These are phyloP conservation scores for Drosophila miranda DNA, from an alignment of 1,140 invertebrate genomes.

Conservation along the genomic window DNA sequence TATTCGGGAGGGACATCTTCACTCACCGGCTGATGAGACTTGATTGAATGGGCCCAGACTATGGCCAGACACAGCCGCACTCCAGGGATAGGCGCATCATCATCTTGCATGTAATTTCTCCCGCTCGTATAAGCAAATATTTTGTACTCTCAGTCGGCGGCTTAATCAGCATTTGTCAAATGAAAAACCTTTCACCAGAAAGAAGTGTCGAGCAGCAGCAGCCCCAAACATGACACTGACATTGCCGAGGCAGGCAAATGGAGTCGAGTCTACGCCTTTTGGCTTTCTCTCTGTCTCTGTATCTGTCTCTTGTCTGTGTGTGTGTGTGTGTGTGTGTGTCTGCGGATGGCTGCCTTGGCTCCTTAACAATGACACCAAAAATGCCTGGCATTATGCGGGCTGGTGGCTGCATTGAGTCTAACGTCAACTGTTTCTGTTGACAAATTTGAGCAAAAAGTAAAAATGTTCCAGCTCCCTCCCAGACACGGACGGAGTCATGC, in stretches of 20 bases:
- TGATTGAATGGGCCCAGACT: constrained; percentile 60
- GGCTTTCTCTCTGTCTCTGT: constrained; percentile 26
- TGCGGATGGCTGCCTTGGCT: constrained; percentile 25
- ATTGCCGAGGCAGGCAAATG: constrained; percentile 49
- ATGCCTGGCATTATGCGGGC: constrained; percentile 59
- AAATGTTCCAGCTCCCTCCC: constrained; percentile 27
- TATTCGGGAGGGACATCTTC: constrained; percentile 36
- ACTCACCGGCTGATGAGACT: constrained; percentile 8
- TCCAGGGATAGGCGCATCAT: constrained; percentile 7
- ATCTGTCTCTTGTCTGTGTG: constrained; percentile 7
- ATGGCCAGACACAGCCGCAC: constrained; percentile 31
- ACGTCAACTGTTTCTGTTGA: constrained; percentile 70
- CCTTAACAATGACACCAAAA: constrained; percentile 59
- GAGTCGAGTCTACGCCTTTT: constrained; percentile 45
- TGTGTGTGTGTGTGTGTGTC: constrained; percentile 3
- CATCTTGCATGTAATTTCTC: neutral
- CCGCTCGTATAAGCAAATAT: constrained; percentile 24
- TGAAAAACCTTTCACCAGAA: constrained; percentile 50
- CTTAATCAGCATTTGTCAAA: constrained; percentile 68
- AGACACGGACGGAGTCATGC: constrained; percentile 30
- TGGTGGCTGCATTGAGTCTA: constrained; percentile 58
- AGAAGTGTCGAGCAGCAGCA: neutral
- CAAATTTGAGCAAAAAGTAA: constrained; percentile 64
- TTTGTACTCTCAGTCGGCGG: constrained; percentile 50
- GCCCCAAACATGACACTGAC: constrained; percentile 37